These are phyloP conservation scores for Leptopilina clavipes DNA, from an alignment of 1,140 invertebrate genomes.

Conservation along the genomic window DNA sequence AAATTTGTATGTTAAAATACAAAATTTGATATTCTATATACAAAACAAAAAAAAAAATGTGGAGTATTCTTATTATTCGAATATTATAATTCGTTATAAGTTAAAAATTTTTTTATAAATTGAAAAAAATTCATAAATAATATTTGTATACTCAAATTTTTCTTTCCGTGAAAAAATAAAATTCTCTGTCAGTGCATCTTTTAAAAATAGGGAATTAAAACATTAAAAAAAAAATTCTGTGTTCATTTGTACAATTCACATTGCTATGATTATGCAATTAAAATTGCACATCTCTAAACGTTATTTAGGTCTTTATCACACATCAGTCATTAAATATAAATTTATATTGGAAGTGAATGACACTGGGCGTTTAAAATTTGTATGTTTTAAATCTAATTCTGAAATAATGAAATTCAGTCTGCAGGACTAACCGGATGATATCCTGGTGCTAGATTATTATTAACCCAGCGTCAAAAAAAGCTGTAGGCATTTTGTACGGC, in stretches of 20 bases:
- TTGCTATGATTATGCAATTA: neutral
- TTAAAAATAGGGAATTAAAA: no score
- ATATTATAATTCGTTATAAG: no score
- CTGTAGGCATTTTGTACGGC: constrained; percentile 85
- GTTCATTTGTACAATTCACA: neutral
- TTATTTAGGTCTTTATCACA: neutral
- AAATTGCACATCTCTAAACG: neutral
- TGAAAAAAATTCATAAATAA: no score
- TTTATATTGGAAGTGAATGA: constrained; percentile 3
- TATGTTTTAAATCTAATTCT: constrained; percentile 1
- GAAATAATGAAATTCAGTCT: constrained; percentile 55
- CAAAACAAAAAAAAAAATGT: no score
- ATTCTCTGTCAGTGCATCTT: no score
- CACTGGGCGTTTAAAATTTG: neutral
- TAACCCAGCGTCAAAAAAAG: constrained; percentile 79
- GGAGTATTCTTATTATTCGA: no score
- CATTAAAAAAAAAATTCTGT: no score
- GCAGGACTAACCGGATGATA: constrained; percentile 63
- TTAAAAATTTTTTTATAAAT: no score
- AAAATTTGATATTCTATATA: no score
- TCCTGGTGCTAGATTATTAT: constrained; percentile 59
- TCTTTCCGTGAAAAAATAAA: no score
- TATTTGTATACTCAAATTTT: no score
- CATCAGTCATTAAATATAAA: neutral
- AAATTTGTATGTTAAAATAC: no score